These are phyloP conservation scores for Prolemur simus DNA, from an alignment of 2,113 vertebrate species.

Conservation along the genomic window DNA sequence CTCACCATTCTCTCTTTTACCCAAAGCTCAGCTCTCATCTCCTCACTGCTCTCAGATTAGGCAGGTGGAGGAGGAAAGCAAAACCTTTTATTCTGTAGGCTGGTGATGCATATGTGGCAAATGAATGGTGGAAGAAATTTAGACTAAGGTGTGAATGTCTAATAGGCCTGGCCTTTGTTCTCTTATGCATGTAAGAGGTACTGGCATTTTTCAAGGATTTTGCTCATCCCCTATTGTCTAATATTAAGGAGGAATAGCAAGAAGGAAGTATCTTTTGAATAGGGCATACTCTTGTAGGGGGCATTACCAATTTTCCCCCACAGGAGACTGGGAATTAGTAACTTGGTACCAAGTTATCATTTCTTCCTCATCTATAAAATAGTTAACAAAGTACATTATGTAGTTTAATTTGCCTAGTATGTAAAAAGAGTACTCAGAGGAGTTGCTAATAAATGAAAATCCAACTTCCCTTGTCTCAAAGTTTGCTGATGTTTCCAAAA, in stretches of 20 bases:
- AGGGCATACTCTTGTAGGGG: background rate
- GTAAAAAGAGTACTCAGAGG: background rate
- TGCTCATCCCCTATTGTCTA: background rate
- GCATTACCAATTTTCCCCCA: background rate
- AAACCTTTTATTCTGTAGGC: background rate
- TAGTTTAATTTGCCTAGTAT: background rate
- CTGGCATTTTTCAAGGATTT: background rate
- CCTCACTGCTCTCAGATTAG: background rate
- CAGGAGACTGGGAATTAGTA: background rate
- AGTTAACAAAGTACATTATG: background rate
- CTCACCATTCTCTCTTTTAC: background rate
- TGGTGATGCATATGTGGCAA: background rate
- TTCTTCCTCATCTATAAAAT: background rate
- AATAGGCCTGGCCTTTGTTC: background rate
- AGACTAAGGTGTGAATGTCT: background rate
- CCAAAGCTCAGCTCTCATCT: background rate
- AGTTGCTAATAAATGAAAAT: background rate
- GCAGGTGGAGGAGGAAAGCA: background rate
- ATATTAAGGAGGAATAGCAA: background rate
- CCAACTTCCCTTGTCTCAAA: background rate
- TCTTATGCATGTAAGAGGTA: background rate
- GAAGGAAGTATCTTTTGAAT: background rate
- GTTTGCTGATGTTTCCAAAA: background rate
- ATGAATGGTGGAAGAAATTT: background rate
- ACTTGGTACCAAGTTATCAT: background rate